Evolutionary conservation across 2,113 vertebrate genomes (phyloP).

Genomic region (Columba janthina): DNA sequence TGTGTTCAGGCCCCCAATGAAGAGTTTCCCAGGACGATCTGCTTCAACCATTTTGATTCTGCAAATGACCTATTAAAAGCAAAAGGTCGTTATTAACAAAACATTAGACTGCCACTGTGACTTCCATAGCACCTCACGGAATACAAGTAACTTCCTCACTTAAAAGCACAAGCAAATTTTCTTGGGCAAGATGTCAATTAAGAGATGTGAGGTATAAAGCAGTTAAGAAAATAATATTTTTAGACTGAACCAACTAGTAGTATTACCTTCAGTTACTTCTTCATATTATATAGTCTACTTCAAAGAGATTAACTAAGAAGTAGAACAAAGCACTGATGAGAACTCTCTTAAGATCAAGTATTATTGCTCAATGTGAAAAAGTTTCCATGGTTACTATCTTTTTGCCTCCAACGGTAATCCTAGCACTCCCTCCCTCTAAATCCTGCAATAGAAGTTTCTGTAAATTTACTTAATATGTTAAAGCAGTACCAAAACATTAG

Average conservation of each 20-base stretch:
- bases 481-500: background rate
- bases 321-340: background rate
- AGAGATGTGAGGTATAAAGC: accelerated
- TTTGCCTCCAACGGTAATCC: background rate
- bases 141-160: background rate
- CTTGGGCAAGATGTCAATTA: background rate
- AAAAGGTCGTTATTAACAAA: background rate
- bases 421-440: background rate
- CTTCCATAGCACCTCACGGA: background rate
- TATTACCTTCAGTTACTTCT: background rate
- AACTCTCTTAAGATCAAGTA: background rate
- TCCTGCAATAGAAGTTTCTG: accelerated
- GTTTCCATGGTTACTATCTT: background rate
- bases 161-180: background rate
- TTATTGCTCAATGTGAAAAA: accelerated
- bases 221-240: accelerated
- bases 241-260: background rate
- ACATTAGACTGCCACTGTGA: background rate
- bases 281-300: accelerated
- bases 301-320: accelerated
- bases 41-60: conserved; percentile 90
- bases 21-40: conserved; percentile 96
- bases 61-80: conserved; percentile 30
- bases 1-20: conserved; percentile 96
- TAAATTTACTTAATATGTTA: accelerated